These are phyloP conservation scores for Alexandromys oeconomus DNA, from an alignment of 2,797 vertebrate genomes.

Conservation along the genomic window DNA sequence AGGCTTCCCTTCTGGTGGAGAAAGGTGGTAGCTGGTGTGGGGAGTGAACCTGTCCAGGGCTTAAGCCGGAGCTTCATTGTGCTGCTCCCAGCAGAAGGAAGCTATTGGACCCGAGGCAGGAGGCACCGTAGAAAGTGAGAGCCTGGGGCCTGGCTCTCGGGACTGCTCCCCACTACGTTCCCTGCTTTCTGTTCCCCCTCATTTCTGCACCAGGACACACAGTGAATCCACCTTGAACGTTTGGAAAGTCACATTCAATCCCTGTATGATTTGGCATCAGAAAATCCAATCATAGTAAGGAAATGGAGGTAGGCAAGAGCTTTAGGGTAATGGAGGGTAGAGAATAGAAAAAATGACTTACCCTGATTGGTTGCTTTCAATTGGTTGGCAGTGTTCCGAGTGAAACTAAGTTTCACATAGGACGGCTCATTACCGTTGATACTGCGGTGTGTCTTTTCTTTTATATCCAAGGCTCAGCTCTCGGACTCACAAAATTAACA, in stretches of 20 bases:
- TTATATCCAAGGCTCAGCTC: background rate
- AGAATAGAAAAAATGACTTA: background rate
- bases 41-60: background rate
- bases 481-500: background rate
- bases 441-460: accelerated
- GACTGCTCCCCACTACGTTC: accelerated
- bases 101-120: background rate
- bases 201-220: background rate
- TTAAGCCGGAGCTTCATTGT: background rate
- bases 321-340: background rate
- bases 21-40: background rate
- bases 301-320: background rate
- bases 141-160: accelerated
- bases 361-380: background rate
- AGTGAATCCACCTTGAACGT: background rate
- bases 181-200: background rate
- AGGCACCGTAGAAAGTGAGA: background rate
- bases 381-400: background rate
- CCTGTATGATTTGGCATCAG: accelerated
- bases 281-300: background rate
- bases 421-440: background rate
- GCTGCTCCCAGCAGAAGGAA: background rate
- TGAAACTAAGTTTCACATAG: accelerated
- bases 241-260: background rate
- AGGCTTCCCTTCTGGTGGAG: background rate